phyloP scores from a whole-genome alignment of 2,797 vertebrate genomes.

The Leptatherina wallacei region DNA sequence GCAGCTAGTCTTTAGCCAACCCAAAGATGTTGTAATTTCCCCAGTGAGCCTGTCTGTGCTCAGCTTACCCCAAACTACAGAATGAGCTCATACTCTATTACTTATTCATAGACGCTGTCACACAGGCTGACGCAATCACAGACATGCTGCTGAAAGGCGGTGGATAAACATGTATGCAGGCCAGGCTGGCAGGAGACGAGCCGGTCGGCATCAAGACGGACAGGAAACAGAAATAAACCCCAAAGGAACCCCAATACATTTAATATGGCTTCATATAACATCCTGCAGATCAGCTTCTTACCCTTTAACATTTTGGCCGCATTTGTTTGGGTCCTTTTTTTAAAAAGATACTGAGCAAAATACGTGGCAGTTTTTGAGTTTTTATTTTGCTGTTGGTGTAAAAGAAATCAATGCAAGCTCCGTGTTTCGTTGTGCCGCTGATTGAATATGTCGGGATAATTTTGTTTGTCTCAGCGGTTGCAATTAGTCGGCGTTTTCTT shows the following conservation, averaged over 20 bases:
- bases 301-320: conserved; percentile 6
- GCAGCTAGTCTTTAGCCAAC: conserved; percentile 28
- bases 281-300: conserved; percentile 13
- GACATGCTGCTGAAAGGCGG: conserved; percentile 38
- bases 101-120: conserved; percentile 72
- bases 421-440: neutral
- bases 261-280: neutral
- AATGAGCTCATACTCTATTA: conserved; percentile 75
- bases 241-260: conserved; percentile 2
- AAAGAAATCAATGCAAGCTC: neutral
- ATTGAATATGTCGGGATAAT: conserved; percentile 16
- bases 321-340: neutral
- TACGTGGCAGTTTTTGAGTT: neutral
- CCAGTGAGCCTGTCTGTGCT: conserved; percentile 51
- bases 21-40: conserved; percentile 69
- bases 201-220: conserved; percentile 21
- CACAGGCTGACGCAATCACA: conserved; percentile 65
- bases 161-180: conserved; percentile 17
- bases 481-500: conserved; percentile 14
- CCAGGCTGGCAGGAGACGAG: conserved; percentile 20
- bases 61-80: conserved; percentile 62
- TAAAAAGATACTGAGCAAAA: neutral
- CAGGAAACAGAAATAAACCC: conserved; percentile 24
- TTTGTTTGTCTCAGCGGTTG: conserved; percentile 36
- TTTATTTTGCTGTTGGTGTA: neutral